phyloP scores from a whole-genome alignment of 2,888 invertebrate genomes.

The Nephrotoma flavescens region DNA sequence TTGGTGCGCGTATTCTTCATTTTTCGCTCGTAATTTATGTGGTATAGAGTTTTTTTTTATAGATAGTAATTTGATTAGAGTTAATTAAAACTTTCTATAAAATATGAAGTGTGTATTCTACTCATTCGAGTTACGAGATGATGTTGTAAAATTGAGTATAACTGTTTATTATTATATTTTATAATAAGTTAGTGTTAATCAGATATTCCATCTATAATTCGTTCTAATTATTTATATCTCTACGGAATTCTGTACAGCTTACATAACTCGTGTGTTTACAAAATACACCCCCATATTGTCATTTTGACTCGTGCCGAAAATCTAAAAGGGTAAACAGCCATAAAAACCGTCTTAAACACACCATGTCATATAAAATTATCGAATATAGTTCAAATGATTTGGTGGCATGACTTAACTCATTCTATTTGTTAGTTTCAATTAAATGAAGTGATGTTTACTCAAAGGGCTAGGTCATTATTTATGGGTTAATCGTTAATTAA shows the following conservation, averaged over 20 bases:
- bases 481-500: background rate
- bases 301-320: background rate
- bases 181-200: background rate
- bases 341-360: too few species aligned
- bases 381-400: background rate
- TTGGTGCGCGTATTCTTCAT: too few species aligned
- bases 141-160: background rate
- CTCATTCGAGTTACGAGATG: background rate
- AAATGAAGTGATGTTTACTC: background rate
- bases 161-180: background rate
- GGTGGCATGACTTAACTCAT: background rate
- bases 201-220: background rate
- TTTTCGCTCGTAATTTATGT: background rate
- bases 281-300: background rate
- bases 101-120: background rate
- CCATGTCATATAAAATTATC: too few species aligned
- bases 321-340: background rate
- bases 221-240: background rate
- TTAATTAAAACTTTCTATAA: background rate
- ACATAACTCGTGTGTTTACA: background rate
- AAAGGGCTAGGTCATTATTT: background rate
- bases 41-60: background rate
- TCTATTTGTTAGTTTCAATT: background rate
- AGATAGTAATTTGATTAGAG: background rate
- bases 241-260: background rate